Percentiles rank a stretch among this genome's conserved stretches.
These are phyloP conservation scores for Trichosurus vulpecula DNA, from an alignment of 2,797 vertebrate species.

Conservation along the genomic window DNA sequence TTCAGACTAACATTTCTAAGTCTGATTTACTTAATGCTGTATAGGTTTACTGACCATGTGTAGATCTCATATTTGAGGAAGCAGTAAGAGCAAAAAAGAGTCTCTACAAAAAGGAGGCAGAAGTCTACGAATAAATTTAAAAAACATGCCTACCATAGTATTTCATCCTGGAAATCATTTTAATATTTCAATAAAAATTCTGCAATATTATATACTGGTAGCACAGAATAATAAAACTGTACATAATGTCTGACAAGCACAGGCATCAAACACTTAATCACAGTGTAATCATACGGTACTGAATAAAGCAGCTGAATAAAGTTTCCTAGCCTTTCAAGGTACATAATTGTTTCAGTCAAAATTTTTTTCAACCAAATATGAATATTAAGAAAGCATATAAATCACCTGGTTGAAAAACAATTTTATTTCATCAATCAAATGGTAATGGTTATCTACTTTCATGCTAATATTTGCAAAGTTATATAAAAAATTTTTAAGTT, in stretches of 20 bases:
- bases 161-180: conserved; percentile 10
- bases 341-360: not conserved
- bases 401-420: conserved; percentile 25
- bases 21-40: conserved; percentile 2
- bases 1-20: not conserved
- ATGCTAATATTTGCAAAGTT: not conserved
- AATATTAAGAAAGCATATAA: conserved; percentile 17
- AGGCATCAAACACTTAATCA: not conserved
- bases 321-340: not conserved
- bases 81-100: conserved; percentile 25
- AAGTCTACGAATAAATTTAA: not conserved
- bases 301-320: not conserved
- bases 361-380: not conserved
- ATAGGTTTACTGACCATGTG: not conserved
- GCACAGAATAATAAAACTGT: not conserved
- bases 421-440: not conserved
- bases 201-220: not conserved
- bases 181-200: conserved; percentile 13
- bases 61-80: conserved; percentile 1
- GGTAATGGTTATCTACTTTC: not conserved
- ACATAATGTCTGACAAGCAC: not conserved
- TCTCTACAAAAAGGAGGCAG: not conserved
- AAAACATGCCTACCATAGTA: not conserved
- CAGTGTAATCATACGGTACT: not conserved
- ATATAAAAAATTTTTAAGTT: not conserved